A percentile compares a stretch with the other conserved stretches of the same genome.
phyloP scores from a whole-genome alignment of 2,113 vertebrate species.

The Oryzias melastigma region DNA sequence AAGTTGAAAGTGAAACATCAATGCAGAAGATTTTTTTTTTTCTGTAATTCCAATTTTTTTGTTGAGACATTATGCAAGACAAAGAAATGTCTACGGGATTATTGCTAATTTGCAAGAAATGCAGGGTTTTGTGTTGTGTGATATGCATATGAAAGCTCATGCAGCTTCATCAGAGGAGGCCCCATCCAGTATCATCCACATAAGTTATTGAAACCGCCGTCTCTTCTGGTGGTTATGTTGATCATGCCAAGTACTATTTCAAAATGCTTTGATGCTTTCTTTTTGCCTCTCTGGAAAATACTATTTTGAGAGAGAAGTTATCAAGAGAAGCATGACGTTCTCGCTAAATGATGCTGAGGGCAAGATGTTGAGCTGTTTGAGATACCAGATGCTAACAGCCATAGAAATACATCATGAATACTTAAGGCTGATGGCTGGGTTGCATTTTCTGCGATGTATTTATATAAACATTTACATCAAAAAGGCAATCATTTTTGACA shows the following conservation, averaged over 20 bases:
- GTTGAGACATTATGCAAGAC: slow-evolving; percentile 5
- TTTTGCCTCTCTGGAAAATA: background rate
- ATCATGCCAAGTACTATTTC: background rate
- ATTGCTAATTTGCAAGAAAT: slow-evolving; percentile 25
- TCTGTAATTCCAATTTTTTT: slow-evolving; percentile 5
- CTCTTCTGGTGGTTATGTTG: background rate
- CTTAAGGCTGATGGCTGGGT: slow-evolving; percentile 1
- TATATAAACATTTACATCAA: slow-evolving; percentile 12
- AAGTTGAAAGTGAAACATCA: slow-evolving; percentile 44
- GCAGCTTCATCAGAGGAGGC: background rate
- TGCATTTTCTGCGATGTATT: background rate
- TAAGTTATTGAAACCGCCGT: slow-evolving; percentile 6
- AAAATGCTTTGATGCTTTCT: slow-evolving; percentile 8
- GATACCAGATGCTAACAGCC: slow-evolving; percentile 6
- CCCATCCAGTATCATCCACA: background rate
- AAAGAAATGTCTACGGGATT: slow-evolving; percentile 9
- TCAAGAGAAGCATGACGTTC: background rate
- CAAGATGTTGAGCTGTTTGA: background rate
- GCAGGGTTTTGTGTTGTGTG: slow-evolving; percentile 8
- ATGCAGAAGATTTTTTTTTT: slow-evolving; percentile 13
- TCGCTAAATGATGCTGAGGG: slow-evolving; percentile 2
- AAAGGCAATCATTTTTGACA: background rate
- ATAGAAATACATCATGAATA: background rate
- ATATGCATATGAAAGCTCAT: slow-evolving; percentile 19
- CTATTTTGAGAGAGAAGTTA: background rate